Evolutionary conservation across 2,797 vertebrate species (phyloP).

Genomic region (Paguma larvata): DNA sequence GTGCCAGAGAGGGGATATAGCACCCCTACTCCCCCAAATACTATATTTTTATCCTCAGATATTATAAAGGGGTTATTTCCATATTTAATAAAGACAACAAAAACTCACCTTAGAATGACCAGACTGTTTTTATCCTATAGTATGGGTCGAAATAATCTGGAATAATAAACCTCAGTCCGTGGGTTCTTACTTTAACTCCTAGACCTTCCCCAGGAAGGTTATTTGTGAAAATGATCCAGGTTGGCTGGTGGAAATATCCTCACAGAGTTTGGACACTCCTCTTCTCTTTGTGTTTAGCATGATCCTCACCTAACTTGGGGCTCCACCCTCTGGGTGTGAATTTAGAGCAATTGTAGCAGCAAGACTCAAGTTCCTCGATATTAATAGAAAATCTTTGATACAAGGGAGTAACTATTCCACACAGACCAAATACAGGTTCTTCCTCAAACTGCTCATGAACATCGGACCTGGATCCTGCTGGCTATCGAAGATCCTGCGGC

Average conservation of each 20-base stretch:
- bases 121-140: neutral
- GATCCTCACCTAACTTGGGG: neutral
- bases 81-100: slow-evolving; percentile 23
- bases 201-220: neutral
- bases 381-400: neutral
- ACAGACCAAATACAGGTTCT: neutral
- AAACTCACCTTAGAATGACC: neutral
- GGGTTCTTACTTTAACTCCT: neutral
- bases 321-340: neutral
- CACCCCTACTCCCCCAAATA: neutral
- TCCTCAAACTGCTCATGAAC: neutral
- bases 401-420: neutral
- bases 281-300: neutral
- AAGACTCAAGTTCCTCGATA: neutral
- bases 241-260: neutral
- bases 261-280: neutral
- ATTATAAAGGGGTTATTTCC: neutral
- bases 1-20: neutral
- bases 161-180: neutral
- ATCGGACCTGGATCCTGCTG: neutral
- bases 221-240: neutral
- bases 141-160: neutral
- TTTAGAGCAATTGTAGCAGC: neutral
- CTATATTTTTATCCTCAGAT: neutral
- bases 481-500: neutral